Conservation (phyloP, 1,140 invertebrate species). For the Gryllus bimaculatus region DNA sequence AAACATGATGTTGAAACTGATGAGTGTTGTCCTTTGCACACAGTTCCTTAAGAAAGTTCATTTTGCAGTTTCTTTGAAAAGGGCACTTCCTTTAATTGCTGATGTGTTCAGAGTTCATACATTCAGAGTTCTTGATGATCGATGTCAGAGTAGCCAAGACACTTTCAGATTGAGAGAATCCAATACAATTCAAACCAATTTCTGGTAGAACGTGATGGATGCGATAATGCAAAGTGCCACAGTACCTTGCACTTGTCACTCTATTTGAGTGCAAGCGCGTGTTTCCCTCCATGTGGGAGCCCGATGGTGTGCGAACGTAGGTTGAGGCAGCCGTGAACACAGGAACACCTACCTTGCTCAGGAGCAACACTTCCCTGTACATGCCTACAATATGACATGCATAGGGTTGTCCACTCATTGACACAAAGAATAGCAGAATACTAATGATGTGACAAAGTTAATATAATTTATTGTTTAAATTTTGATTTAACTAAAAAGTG, state of each 20-base stretch:
- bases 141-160: not conserved
- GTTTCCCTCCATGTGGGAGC: slow-evolving; percentile 28
- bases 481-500: not conserved
- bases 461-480: not conserved
- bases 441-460: not conserved
- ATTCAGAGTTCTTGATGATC: not conserved
- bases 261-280: slow-evolving; percentile 48
- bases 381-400: not conserved
- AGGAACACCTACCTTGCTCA: slow-evolving; percentile 33
- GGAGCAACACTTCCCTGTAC: slow-evolving; percentile 8
- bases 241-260: slow-evolving; percentile 52
- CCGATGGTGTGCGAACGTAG: slow-evolving; percentile 13
- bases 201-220: not conserved
- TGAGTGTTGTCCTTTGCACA: not conserved
- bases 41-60: not conserved
- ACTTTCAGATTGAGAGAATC: no score
- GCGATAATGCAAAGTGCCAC: slow-evolving; percentile 27
- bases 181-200: not conserved
- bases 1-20: slow-evolving; percentile 1
- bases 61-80: not conserved
- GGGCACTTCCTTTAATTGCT: not conserved
- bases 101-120: not conserved
- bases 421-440: not conserved
- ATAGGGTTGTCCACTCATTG: not conserved
- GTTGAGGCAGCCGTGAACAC: slow-evolving; percentile 40